A percentile compares a stretch with the other conserved stretches of the same genome.
These are phyloP conservation scores for Zygothrica quintamaculata DNA, from an alignment of 2,888 invertebrate species.

Conservation along the genomic window DNA sequence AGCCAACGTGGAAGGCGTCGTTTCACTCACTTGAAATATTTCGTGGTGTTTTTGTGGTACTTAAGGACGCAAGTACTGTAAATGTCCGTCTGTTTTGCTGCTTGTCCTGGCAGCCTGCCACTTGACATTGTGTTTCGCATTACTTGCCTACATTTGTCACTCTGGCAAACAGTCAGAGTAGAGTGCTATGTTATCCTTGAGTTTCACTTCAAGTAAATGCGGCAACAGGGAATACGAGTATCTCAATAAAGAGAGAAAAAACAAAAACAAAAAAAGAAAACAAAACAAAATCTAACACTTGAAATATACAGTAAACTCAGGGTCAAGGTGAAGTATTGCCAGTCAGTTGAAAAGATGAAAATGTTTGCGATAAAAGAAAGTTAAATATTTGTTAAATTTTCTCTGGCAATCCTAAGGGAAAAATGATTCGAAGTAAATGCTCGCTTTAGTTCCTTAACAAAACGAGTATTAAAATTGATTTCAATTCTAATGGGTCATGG, in stretches of 20 bases:
- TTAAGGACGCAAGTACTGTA: constrained; percentile 19
- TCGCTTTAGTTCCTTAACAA: too few relatives aligned
- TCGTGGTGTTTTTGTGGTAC: constrained; percentile 5
- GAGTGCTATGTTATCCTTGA: constrained; percentile 8
- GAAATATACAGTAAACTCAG: constrained; percentile 45
- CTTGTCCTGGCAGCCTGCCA: constrained; percentile 38
- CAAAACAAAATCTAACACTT: constrained; percentile 47
- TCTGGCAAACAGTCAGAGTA: constrained; percentile 5
- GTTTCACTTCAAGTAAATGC: constrained; percentile 15
- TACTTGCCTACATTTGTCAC: constrained; percentile 54
- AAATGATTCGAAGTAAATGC: constrained; percentile 8
- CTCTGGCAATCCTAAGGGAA: constrained; percentile 9
- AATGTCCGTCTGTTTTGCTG: constrained; percentile 20
- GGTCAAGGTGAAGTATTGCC: constrained; percentile 57
- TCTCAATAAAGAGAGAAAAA: constrained; percentile 19
- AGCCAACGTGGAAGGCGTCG: not conserved
- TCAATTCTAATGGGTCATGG: too few relatives aligned
- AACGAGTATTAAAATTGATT: too few relatives aligned
- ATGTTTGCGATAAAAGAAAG: not conserved
- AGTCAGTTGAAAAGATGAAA: not conserved
- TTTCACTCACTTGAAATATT: constrained; percentile 28
- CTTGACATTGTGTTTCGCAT: constrained; percentile 52
- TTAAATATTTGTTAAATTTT: constrained; percentile 15
- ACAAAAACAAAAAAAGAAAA: too few relatives aligned
- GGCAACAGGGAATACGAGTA: constrained; percentile 3